These are phyloP conservation scores for Pristionchus exspectatus DNA, from an alignment of 2,888 invertebrate genomes.

Conservation along the genomic window DNA sequence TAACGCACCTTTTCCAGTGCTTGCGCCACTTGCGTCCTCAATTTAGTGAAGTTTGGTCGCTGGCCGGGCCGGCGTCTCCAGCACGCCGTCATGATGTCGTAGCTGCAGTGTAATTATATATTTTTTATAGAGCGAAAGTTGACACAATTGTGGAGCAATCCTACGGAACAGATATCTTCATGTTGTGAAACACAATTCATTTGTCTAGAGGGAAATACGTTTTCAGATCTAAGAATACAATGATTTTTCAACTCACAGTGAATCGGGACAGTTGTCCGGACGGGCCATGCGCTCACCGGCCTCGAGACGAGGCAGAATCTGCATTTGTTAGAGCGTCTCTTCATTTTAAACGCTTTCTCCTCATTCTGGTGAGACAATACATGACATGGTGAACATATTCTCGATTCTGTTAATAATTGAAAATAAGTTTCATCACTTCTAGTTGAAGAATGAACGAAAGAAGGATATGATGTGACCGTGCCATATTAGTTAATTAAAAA, in stretches of 20 bases:
- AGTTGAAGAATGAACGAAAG: no score
- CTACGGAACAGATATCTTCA: background rate
- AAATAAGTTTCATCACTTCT: background rate
- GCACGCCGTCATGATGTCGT: slow-evolving; percentile 87
- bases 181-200: slow-evolving; percentile 82
- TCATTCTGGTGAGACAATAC: no score
- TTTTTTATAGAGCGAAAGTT: background rate
- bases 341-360: no score
- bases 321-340: no score
- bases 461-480: no score
- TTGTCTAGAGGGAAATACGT: no score
- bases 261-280: slow-evolving; percentile 89
- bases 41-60: slow-evolving; percentile 88
- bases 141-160: background rate
- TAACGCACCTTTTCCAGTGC: slow-evolving; percentile 85
- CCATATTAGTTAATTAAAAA: no score
- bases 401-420: no score
- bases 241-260: slow-evolving; percentile 83
- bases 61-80: slow-evolving; percentile 89
- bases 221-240: no score
- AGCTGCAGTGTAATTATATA: slow-evolving; percentile 68
- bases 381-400: no score
- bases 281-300: slow-evolving; percentile 92
- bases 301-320: slow-evolving; percentile 81
- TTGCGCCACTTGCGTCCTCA: slow-evolving; percentile 85